phyloP scores from a whole-genome alignment of 2,113 vertebrate species.

The Clarias batrachus region DNA sequence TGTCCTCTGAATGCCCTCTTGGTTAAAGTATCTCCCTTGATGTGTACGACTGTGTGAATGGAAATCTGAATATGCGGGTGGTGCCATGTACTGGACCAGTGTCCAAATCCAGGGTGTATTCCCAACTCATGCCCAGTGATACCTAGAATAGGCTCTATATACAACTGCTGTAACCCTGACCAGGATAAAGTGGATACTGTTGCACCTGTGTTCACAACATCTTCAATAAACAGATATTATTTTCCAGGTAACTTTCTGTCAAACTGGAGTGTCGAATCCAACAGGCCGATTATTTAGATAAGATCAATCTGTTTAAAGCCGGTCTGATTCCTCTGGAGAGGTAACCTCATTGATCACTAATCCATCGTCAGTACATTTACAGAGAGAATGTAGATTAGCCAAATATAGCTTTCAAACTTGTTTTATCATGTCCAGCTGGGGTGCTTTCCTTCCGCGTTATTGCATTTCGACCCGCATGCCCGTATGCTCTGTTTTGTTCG shows the following conservation, averaged over 20 bases:
- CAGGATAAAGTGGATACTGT: neutral
- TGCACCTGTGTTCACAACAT: neutral
- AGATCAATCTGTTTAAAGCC: neutral
- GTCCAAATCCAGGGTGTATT: neutral
- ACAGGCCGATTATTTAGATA: neutral
- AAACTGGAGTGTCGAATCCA: neutral
- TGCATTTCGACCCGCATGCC: neutral
- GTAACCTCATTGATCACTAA: neutral
- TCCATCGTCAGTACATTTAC: neutral
- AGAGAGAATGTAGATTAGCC: neutral
- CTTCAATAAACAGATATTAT: neutral
- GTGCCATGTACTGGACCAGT: neutral
- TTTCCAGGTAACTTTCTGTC: neutral
- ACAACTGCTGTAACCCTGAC: neutral
- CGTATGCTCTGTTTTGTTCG: neutral
- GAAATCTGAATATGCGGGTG: neutral
- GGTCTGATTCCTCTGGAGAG: neutral
- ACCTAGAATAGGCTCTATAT: neutral
- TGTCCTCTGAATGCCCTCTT: neutral
- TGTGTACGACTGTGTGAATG: neutral
- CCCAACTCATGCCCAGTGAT: too few relatives aligned
- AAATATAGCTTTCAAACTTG: neutral
- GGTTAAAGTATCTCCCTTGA: neutral
- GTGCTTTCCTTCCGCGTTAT: neutral
- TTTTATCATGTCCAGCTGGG: neutral